A percentile compares a stretch with the other conserved stretches of the same genome.
Evolutionary conservation across 2,797 vertebrate genomes (phyloP).

Genomic region (Dendrocincla fuliginosa): DNA sequence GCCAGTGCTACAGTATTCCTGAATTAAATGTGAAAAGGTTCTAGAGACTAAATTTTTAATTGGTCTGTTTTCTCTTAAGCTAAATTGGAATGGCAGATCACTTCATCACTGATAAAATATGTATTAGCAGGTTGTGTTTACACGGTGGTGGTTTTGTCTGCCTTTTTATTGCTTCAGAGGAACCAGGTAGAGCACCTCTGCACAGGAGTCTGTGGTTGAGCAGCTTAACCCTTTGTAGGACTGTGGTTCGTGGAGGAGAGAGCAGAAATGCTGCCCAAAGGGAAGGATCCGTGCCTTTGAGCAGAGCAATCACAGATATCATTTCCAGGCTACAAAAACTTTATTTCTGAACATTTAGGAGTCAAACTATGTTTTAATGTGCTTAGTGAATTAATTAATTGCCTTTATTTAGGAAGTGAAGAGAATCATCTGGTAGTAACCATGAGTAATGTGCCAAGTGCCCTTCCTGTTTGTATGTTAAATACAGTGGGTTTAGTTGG

Average conservation of each 20-base stretch:
- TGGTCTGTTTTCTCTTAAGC: neutral
- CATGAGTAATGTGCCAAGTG: neutral
- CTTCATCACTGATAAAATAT: neutral
- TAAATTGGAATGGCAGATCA: neutral
- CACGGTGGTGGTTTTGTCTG: neutral
- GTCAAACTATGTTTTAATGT: neutral
- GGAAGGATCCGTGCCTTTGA: neutral
- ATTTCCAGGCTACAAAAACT: neutral
- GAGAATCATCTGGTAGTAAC: neutral
- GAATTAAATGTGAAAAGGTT: neutral
- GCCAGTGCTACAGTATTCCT: neutral
- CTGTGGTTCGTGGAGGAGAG: neutral
- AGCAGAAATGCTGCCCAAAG: neutral
- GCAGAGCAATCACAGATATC: neutral
- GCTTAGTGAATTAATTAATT: slow-evolving; percentile 1
- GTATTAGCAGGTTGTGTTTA: neutral
- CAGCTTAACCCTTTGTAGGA: neutral
- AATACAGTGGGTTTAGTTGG: neutral
- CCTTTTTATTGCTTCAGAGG: neutral
- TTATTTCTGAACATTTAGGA: neutral
- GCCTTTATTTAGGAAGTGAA: neutral
- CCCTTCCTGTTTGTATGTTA: neutral
- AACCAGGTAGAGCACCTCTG: neutral
- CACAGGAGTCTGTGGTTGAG: neutral
- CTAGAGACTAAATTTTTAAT: neutral